phyloP scores from a whole-genome alignment of 2,797 vertebrate genomes.

The Amblyraja radiata region DNA sequence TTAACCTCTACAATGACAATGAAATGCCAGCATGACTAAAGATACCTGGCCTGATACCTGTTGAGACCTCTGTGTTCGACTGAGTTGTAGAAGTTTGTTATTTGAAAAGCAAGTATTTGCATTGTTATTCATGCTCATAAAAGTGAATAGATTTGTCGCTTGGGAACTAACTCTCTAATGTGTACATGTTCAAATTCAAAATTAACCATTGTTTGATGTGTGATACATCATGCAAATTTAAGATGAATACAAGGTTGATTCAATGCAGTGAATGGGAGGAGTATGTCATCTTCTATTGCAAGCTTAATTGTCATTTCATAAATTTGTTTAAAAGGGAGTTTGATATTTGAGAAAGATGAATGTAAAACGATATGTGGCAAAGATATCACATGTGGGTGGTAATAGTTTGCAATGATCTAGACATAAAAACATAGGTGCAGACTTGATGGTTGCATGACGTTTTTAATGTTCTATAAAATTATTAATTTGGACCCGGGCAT shows the following conservation, averaged over 20 bases:
- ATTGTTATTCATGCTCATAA: neutral
- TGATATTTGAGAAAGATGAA: neutral
- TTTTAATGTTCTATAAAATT: neutral
- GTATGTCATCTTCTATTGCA: neutral
- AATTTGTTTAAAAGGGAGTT: neutral
- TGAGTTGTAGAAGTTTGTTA: neutral
- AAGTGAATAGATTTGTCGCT: neutral
- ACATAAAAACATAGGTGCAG: neutral
- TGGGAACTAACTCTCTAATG: neutral
- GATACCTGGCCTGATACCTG: no score
- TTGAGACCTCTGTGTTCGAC: neutral
- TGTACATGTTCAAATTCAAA: neutral
- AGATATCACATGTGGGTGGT: neutral
- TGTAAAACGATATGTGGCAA: neutral
- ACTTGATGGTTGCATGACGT: neutral
- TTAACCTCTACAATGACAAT: neutral
- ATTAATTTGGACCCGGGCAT: neutral
- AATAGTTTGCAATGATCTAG: neutral
- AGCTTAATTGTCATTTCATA: neutral
- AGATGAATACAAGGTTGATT: neutral
- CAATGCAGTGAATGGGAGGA: neutral
- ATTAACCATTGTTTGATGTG: neutral
- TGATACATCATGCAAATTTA: neutral
- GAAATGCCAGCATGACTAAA: neutral
- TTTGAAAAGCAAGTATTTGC: neutral